phyloP scores from a whole-genome alignment of 2,888 invertebrate species.

The Leptopilina myrica region DNA sequence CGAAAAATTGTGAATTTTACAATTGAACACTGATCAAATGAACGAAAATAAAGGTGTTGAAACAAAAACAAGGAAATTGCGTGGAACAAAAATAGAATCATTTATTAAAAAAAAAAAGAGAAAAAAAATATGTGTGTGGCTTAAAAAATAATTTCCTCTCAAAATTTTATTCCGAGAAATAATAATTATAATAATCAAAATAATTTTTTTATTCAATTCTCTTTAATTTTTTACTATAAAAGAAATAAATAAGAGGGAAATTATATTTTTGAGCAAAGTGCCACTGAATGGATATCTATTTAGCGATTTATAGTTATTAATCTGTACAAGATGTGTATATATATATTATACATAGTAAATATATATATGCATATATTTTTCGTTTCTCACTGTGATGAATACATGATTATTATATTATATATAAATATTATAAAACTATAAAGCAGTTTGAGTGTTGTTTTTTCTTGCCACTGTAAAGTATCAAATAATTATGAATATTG shows the following conservation, averaged over 20 bases:
- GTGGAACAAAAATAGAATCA: constrained; percentile 45
- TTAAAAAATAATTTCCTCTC: constrained; percentile 25
- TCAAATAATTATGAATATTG: constrained; percentile 47
- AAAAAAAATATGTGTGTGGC: background rate
- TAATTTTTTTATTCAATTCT: too few relatives aligned
- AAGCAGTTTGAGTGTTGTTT: constrained; percentile 72
- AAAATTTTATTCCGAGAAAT: background rate
- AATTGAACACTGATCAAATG: constrained; percentile 60
- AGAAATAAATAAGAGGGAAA: background rate
- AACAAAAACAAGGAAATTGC: constrained; percentile 36
- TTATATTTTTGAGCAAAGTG: constrained; percentile 57
- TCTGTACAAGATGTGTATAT: constrained; percentile 67
- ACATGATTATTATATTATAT: constrained; percentile 71
- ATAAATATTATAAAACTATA: constrained; percentile 58
- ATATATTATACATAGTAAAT: constrained; percentile 58
- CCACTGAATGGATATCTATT: constrained; percentile 64
- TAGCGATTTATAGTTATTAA: constrained; percentile 60
- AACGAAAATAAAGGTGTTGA: constrained; percentile 48
- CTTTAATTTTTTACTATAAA: background rate
- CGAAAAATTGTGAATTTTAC: constrained; percentile 18
- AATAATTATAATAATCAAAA: too few relatives aligned
- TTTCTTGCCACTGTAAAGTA: constrained; percentile 69
- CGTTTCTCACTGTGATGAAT: constrained; percentile 75
- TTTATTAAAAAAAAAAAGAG: background rate
- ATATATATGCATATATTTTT: constrained; percentile 68